Percentiles rank a stretch among this genome's conserved stretches.
phyloP scores from a whole-genome alignment of 2,113 vertebrate genomes.

The Trematocara unimaculatum region DNA sequence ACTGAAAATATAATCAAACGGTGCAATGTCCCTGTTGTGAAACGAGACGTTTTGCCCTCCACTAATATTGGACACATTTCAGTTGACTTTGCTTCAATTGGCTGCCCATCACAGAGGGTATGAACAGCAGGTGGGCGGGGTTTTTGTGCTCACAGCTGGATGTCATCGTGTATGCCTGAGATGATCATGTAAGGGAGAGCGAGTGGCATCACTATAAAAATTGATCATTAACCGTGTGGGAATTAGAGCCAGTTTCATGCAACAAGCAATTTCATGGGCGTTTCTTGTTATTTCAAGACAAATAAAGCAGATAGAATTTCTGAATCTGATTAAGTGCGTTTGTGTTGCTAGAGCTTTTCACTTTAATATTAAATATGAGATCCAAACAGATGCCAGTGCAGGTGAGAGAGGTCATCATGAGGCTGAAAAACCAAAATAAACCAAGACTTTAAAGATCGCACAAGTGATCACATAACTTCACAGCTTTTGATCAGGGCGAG shows the following conservation, averaged over 20 bases:
- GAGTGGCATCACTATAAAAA: background rate
- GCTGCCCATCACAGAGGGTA: background rate
- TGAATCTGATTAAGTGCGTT: background rate
- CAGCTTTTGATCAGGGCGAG: rapidly evolving
- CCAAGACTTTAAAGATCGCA: background rate
- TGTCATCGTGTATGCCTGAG: background rate
- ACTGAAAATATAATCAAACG: background rate
- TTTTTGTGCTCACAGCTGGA: background rate
- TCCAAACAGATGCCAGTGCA: background rate
- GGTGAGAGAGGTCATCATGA: background rate
- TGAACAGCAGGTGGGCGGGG: background rate
- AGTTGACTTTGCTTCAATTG: background rate
- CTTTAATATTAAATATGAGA: background rate
- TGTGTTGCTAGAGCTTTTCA: background rate
- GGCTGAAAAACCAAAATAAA: background rate
- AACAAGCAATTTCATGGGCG: background rate
- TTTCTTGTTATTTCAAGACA: background rate
- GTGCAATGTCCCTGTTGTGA: background rate
- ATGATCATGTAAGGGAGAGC: background rate
- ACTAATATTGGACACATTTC: rapidly evolving
- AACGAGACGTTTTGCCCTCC: background rate
- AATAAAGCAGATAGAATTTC: background rate
- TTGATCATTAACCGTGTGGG: background rate
- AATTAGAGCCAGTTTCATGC: background rate
- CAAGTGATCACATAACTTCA: background rate